Base-by-base conservation (phyloP, 2,113 vertebrate species). In the Tenrec ecaudatus region DNA sequence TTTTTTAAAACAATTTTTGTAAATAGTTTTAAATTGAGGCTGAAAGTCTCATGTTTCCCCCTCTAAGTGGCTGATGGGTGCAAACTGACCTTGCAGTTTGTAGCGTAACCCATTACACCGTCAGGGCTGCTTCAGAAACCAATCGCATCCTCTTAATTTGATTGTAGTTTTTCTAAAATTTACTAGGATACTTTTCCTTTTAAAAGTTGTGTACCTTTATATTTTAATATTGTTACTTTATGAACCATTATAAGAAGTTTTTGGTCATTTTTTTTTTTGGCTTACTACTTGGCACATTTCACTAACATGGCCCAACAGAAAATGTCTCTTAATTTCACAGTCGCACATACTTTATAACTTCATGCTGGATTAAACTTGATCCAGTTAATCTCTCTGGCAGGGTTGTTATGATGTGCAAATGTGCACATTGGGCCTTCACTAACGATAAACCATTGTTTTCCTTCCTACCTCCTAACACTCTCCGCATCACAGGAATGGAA, bases 381-480 rank as follows among this genome's bases (percentile, higher is more conserved):
- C 29, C 3, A 0, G 3, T 29, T 31, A 73, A 1, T 88, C 92
- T 96, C 89, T 60, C 86, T 88, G 79, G n/a, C 29, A 64, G 68
- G 19, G 40, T 62, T 36, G 69, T 31, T 14, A 76, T 36, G 88
- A 36, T 66, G 64, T 11, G 33, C 53, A 66, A 15, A 81, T 91
- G 68, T 80, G 60, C 20, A 62, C 31, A n/a, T n/a, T 17, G 57
- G 82, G 36, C 76, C 78, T 76, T 81, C 58, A 14, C 47, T 78
- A 68, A 86, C 15, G 75, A 71, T 25, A 64, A 68, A 27, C 16
- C 36, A 15, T 76, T 94, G 78, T 85, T 95, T 97, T 82, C 87
- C 93, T 64, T 78, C 4, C 6, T 64, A 43, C n/a, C 4, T 81
- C 40, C 6, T 71, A 85, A 92, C 10, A 93, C 77, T 20, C 40